A percentile compares a stretch with the other conserved stretches of the same genome.
phyloP scores from a whole-genome alignment of 2,797 vertebrate genomes.

The Fistularia tabacaria region DNA sequence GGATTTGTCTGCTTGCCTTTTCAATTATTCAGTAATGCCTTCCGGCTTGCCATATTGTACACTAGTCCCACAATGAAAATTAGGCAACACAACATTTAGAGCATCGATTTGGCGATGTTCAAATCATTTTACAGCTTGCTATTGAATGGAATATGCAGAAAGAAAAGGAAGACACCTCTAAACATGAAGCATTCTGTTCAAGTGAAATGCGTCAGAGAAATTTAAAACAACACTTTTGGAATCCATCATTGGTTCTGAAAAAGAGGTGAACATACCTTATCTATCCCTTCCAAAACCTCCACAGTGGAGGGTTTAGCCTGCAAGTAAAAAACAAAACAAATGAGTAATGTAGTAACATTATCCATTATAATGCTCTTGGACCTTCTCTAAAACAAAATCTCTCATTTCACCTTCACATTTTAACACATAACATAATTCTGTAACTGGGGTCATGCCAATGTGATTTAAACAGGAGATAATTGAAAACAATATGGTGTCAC shows the following conservation, averaged over 20 bases:
- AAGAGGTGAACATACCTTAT: conserved; percentile 82
- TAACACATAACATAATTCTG: no score
- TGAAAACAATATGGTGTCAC: no score
- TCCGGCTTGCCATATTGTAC: conserved; percentile 1
- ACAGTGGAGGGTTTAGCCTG: conserved; percentile 94
- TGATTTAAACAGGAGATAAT: no score
- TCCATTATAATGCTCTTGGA: conserved; percentile 3
- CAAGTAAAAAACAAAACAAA: conserved; percentile 22
- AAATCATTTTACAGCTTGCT: not conserved
- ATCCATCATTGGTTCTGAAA: not conserved
- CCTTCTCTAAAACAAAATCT: conserved; percentile 10
- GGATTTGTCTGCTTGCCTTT: no score
- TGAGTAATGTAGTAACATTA: not conserved
- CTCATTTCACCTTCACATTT: conserved; percentile 9
- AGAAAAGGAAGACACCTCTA: not conserved
- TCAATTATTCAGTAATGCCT: not conserved
- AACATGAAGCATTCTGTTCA: not conserved
- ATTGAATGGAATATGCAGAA: not conserved
- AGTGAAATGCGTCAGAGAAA: no score
- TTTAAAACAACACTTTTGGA: no score
- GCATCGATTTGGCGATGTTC: not conserved
- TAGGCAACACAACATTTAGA: not conserved
- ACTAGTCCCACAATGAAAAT: not conserved
- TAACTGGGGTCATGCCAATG: no score
- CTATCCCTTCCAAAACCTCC: conserved; percentile 92